Evolutionary conservation across 2,888 invertebrate species (phyloP), one percentile per base, ranked within the genome.

Genomic region (Limnephilus auricula): DNA sequence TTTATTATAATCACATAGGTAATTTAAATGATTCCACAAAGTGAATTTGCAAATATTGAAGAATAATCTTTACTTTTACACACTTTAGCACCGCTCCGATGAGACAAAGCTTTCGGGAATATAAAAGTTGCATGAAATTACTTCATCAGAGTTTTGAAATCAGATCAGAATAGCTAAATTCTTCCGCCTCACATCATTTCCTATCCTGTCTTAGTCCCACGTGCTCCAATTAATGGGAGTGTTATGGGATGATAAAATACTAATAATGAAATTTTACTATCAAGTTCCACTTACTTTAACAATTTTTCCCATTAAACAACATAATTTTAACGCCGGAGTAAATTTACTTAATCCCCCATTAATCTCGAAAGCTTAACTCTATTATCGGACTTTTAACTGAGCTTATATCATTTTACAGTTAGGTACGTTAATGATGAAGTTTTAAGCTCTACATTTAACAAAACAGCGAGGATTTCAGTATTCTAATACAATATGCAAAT

Each of bases 361-460:
- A 80, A 90, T 86, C 90, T 80, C 85, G n/a, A 80, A 80, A 85
- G 90, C 90, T 90, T 90, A 90, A 88, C 90, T 90, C 86, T 80
- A 90, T 90, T 90, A 90, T 87, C 80, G 82, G 90, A 86, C 87
- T 65, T 79, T 90, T 80, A 87, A 90, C 78, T 90, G 87, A 80
- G 90, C 90, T 90, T 87, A 89, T 89, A 89, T 89, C 89, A 89
- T 89, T 89, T 89, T 89, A 89, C 79, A 90, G 90, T 65, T 65
- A n/a, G 65, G n/a, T 65, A 65, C 65, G 65, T 65, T 65, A 65
- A 65, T 65, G 65, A 65, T 65, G 65, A 65, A 65, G 65, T 65
- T 65, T 65, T n/a, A 65, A 65, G 25, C 65, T 65, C 65, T 65
- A 25, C 25, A 65, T 25, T 65, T 25, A 65, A 65, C 65, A n/a